Conservation (phyloP, 2,888 invertebrate genomes). For the Tipula vernalis region DNA sequence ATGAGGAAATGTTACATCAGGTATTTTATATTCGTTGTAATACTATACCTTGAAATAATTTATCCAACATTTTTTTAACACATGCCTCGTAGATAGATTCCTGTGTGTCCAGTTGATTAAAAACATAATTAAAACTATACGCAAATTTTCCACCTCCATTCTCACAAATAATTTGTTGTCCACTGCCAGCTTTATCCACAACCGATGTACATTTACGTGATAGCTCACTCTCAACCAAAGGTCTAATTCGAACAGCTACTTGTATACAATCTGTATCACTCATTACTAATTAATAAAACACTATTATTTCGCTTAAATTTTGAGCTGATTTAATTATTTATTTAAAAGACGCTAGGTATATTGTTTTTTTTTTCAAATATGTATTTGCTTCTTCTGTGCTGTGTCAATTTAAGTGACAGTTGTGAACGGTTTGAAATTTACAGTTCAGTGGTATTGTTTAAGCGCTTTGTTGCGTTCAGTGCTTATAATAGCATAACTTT, state of each 20-base stretch:
- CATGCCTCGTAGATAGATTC: slow-evolving; percentile 59
- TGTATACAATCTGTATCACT: slow-evolving; percentile 24
- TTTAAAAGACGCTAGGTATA: background rate
- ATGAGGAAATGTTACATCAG: background rate
- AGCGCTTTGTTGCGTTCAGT: background rate
- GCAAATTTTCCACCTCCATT: background rate
- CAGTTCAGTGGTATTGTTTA: background rate
- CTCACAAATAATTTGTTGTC: slow-evolving; percentile 54
- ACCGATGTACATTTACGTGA: slow-evolving; percentile 63
- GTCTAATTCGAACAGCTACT: slow-evolving; percentile 74
- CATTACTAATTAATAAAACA: background rate
- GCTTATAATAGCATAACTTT: background rate
- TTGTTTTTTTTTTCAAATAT: background rate
- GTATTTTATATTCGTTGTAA: background rate
- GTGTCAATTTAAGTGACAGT: background rate
- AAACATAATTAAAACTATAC: slow-evolving; percentile 78
- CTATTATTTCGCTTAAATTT: background rate
- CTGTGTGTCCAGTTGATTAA: slow-evolving; percentile 55
- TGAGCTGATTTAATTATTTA: background rate
- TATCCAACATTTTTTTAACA: slow-evolving; percentile 55
- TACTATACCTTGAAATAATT: slow-evolving; percentile 60
- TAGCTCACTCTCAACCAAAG: slow-evolving; percentile 58
- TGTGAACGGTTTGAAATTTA: background rate
- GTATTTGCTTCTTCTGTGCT: background rate
- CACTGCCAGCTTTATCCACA: slow-evolving; percentile 48